Conservation (phyloP, 2,113 vertebrate species). For the Lamprologus tigripictilis region DNA sequence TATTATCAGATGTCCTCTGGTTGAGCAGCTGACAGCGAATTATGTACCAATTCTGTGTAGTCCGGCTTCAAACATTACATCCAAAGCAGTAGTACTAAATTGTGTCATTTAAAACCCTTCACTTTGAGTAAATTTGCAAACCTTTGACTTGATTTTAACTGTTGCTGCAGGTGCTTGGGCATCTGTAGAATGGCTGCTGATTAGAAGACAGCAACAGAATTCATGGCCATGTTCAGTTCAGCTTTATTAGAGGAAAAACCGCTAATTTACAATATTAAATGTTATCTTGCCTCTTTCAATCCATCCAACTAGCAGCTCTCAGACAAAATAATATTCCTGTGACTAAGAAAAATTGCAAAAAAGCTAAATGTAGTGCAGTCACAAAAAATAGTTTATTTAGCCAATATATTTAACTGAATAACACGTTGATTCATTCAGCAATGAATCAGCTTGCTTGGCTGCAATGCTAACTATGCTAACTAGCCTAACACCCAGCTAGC, state of each 20-base stretch:
- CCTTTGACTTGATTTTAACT: background rate
- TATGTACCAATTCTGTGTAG: background rate
- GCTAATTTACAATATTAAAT: background rate
- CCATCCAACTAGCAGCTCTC: background rate
- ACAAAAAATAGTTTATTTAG: background rate
- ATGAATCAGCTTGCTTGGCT: slow-evolving; percentile 35
- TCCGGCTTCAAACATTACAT: background rate
- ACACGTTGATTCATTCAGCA: background rate
- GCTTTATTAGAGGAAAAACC: background rate
- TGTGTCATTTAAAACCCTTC: background rate
- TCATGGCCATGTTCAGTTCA: accelerated
- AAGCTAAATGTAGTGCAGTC: background rate
- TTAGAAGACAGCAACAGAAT: background rate
- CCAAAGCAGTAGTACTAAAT: background rate
- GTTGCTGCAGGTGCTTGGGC: background rate
- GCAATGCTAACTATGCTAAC: slow-evolving; percentile 38
- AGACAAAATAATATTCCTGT: background rate
- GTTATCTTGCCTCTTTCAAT: background rate
- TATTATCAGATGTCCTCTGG: background rate
- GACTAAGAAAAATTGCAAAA: no score
- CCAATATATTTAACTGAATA: background rate
- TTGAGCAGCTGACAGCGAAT: background rate
- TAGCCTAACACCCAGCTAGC: background rate
- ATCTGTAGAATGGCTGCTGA: background rate
- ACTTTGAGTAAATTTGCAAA: background rate